These are phyloP conservation scores for Melanotaenia trifasciata DNA, from an alignment of 2,797 vertebrate genomes.

Conservation along the genomic window DNA sequence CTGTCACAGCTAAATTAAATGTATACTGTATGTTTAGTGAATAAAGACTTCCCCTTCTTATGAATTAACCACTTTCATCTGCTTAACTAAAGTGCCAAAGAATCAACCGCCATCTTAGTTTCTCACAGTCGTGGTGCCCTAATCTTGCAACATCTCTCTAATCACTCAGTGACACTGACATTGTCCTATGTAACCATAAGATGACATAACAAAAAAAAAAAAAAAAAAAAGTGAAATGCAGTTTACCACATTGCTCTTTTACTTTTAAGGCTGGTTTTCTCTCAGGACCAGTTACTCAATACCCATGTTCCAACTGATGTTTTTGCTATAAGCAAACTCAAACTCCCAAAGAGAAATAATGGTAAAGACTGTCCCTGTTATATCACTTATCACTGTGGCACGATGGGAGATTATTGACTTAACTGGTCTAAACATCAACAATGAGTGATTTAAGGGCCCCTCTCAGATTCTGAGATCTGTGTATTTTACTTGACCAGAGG, in stretches of 20 bases:
- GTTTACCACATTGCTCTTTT: constrained; percentile 60
- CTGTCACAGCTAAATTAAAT: constrained; percentile 19
- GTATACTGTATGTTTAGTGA: constrained; percentile 10
- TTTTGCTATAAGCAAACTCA: constrained; percentile 56
- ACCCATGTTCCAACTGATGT: constrained; percentile 46
- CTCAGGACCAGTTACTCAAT: constrained; percentile 47
- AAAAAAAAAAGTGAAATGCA: constrained; percentile 17
- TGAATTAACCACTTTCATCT: constrained; percentile 37
- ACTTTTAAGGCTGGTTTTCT: constrained; percentile 31
- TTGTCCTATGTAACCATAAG: constrained; percentile 31
- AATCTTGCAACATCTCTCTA: constrained; percentile 28
- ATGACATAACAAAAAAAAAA: constrained; percentile 1
- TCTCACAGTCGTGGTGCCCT: constrained; percentile 23
- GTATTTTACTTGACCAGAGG: constrained; percentile 64
- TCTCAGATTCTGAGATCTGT: constrained; percentile 50
- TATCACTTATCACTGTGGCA: constrained; percentile 73
- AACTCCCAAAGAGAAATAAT: constrained; percentile 53
- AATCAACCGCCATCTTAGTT: constrained; percentile 22
- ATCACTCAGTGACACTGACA: constrained; percentile 20
- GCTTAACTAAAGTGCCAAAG: constrained; percentile 32
- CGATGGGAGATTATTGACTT: constrained; percentile 76
- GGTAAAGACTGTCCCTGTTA: constrained; percentile 53
- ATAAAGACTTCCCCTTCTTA: constrained; percentile 54
- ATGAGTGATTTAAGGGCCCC: constrained; percentile 57
- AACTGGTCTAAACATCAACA: constrained; percentile 78